Evolutionary conservation across 1,140 invertebrate genomes (phyloP), one percentile per base, ranked within the genome.

Genomic region (Trichonephila clavipes): DNA sequence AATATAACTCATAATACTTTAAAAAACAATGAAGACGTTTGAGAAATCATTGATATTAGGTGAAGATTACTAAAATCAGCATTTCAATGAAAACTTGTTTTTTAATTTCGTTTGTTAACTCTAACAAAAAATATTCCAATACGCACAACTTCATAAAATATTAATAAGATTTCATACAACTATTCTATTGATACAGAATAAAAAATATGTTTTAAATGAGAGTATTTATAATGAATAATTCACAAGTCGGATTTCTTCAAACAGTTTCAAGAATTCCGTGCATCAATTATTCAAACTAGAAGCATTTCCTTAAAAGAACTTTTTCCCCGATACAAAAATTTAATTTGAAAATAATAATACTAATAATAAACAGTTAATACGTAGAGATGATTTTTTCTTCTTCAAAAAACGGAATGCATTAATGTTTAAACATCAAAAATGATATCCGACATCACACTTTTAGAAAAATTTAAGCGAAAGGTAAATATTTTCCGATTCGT

Each of bases 181-280:
- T 34, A 24, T 14, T 69, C 21, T 14, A 69, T 69, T 14, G 66
- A 2, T 12, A 24, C n/a, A 51, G n/a, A 21, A 28, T n/a, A 8
- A 28, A 69, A 69, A 51, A 28, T 24, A 24, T 24, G 6, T 24
- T 51, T 69, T 69, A 24, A 69, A 69, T 51, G 66, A n/a, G 66
- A 12, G 24, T 14, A 69, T 69, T 69, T 24, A 69, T n/a, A 69
- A 69, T 69, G 66, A 69, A 69, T 69, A 69, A 69, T 69, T 69
- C 34, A 77, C 72, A 40, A 77, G 16, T 34, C 28, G 72, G 14
- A 34, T 16, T 18, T 77, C 72, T 34, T 77, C 72, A 77, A 77
- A 77, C 72, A 18, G 16, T 64, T 40, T 34, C 7, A 6, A 28
- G 72, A 34, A 34, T 77, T 77, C 34, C 21, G 7, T 40, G 72